Evolutionary conservation across 1,140 invertebrate species (phyloP).

Genomic region (Drosophila micromelanica): DNA sequence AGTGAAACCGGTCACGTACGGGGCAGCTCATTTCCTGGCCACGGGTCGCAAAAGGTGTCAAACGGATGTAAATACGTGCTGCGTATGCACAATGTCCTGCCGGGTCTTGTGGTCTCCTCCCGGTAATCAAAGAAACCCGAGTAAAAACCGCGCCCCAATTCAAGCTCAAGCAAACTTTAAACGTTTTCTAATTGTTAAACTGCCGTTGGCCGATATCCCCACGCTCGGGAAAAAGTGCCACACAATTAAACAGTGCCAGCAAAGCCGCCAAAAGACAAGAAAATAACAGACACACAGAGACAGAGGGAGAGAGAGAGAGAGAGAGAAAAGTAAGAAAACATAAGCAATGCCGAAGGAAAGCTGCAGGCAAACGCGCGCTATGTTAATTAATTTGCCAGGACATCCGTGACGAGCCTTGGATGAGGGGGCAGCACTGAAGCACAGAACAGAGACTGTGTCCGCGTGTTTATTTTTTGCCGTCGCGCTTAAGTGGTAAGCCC

Average conservation of each 20-base stretch:
- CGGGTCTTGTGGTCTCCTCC: conserved; percentile 7
- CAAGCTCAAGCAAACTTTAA: conserved; percentile 62
- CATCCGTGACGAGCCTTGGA: conserved; percentile 50
- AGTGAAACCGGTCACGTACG: conserved; percentile 75
- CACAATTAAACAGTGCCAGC: conserved; percentile 62
- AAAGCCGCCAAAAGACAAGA: conserved; percentile 42
- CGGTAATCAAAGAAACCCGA: conserved; percentile 51
- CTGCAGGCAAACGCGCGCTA: conserved; percentile 50
- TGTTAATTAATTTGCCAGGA: conserved; percentile 83
- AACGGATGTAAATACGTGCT: conserved; percentile 77
- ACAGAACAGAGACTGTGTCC: conserved; percentile 10
- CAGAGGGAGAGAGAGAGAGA: background rate
- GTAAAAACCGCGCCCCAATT: conserved; percentile 46
- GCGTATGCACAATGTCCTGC: conserved; percentile 73
- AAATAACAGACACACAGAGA: conserved; percentile 2
- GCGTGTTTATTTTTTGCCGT: conserved; percentile 81
- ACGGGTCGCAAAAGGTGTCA: conserved; percentile 76
- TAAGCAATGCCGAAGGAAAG: conserved; percentile 24
- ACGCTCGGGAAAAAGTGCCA: conserved; percentile 21
- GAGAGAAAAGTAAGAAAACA: conserved; percentile 20
- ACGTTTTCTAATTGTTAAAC: conserved; percentile 80
- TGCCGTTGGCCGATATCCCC: conserved; percentile 49
- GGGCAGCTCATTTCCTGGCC: conserved; percentile 77
- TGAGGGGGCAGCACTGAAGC: background rate
- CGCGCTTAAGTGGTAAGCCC: conserved; percentile 81